Conservation (phyloP, 2,888 invertebrate genomes). For the Falcaria lacertinaria region DNA sequence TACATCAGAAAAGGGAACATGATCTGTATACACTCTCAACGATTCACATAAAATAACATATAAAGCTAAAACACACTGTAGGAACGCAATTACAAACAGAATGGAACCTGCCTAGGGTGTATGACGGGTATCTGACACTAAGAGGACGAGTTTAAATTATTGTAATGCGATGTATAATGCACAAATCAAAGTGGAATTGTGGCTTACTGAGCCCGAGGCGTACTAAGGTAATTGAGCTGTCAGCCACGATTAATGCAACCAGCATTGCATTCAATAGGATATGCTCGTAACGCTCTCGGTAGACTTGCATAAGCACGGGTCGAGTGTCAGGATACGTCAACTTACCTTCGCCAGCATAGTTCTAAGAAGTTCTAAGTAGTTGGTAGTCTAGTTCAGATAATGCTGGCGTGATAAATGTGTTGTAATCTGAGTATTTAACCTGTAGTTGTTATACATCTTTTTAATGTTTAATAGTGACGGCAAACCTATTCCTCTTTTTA, state of each 20-base stretch:
- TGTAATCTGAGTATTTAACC: no score
- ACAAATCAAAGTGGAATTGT: constrained; percentile 33
- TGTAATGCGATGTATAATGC: constrained; percentile 35
- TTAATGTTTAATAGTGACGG: no score
- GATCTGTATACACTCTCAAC: no score
- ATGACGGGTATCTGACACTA: constrained; percentile 39
- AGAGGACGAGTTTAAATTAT: constrained; percentile 40
- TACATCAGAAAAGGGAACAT: no score
- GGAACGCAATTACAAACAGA: constrained; percentile 39
- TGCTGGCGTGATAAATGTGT: no score
- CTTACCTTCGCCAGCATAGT: constrained; percentile 36
- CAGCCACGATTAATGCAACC: constrained; percentile 61
- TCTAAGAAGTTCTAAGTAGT: no score
- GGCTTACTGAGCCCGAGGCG: constrained; percentile 9
- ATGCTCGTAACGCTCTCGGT: background rate
- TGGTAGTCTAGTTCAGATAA: no score
- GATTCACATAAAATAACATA: background rate
- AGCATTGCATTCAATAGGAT: constrained; percentile 26
- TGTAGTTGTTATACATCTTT: no score
- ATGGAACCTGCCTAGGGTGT: constrained; percentile 26
- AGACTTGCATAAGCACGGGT: constrained; percentile 3
- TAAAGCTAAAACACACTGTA: background rate
- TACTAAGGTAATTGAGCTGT: constrained; percentile 65
- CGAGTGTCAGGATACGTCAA: constrained; percentile 38
- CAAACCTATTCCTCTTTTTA: no score